These are phyloP conservation scores for Anniella stebbinsi DNA, from an alignment of 2,797 vertebrate species.

Conservation along the genomic window DNA sequence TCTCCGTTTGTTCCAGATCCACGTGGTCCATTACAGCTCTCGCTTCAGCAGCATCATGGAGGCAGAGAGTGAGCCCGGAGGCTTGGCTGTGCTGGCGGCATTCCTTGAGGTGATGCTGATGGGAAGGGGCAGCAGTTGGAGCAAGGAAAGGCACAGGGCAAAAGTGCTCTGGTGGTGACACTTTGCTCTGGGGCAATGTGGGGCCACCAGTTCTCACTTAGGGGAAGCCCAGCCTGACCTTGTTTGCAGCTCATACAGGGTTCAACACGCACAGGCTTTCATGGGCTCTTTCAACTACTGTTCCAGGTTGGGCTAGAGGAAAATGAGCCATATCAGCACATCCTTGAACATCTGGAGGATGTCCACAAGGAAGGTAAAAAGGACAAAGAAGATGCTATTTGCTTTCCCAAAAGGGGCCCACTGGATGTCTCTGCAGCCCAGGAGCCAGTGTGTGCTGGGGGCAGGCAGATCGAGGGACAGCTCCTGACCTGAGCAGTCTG, in stretches of 20 bases:
- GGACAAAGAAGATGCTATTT: not conserved
- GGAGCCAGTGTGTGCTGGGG: not conserved
- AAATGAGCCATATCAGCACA: conserved; percentile 82
- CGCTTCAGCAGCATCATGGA: conserved; percentile 74
- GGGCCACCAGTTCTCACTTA: not conserved
- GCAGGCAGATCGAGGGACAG: not conserved
- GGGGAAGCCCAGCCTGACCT: not conserved
- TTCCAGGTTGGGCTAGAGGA: conserved; percentile 83
- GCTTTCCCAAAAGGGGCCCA: not conserved
- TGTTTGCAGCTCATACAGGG: not conserved
- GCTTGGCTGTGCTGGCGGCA: conserved; percentile 85
- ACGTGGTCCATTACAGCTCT: conserved; percentile 86
- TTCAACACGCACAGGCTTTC: not conserved
- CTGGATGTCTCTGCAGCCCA: no score
- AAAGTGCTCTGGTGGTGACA: no score
- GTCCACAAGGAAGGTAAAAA: conserved; percentile 80
- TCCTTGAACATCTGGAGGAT: conserved; percentile 78
- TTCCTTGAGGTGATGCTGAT: conserved; percentile 81
- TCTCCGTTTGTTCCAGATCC: conserved; percentile 78
- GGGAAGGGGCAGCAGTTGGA: accelerated
- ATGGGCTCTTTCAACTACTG: not conserved
- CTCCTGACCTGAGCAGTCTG: no score
- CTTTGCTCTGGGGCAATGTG: not conserved
- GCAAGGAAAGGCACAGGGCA: not conserved
- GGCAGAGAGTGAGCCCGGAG: conserved; percentile 78